Conservation (phyloP, 2,888 invertebrate species). For the Trissolcus brochymenae region DNA sequence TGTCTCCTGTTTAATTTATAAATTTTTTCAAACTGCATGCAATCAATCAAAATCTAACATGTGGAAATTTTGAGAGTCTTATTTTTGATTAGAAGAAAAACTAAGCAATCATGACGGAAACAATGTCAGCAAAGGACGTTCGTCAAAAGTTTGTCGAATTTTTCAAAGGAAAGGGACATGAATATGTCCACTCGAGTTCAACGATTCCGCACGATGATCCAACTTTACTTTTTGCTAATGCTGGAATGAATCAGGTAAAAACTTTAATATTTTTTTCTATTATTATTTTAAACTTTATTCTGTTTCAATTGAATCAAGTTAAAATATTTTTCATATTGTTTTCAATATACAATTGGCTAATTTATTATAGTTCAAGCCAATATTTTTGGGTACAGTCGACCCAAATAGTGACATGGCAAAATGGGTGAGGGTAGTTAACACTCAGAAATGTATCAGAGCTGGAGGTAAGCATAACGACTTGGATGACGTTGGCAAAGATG, state of each 20-base stretch:
- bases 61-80: background rate
- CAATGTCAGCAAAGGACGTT: slow-evolving; percentile 86
- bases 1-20: background rate
- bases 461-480: slow-evolving; percentile 99
- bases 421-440: slow-evolving; percentile 92
- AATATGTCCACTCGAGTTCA: slow-evolving; percentile 97
- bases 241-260: slow-evolving; percentile 97
- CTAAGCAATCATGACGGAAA: slow-evolving; percentile 76
- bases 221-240: slow-evolving; percentile 97
- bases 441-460: slow-evolving; percentile 99
- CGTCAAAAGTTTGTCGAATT: slow-evolving; percentile 92
- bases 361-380: slow-evolving; percentile 89
- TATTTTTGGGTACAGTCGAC: slow-evolving; percentile 96
- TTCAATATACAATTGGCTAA: slow-evolving; percentile 3
- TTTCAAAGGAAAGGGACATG: slow-evolving; percentile 88
- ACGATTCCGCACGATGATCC: slow-evolving; percentile 99
- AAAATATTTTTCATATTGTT: too few relatives aligned
- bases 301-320: too few relatives aligned
- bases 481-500: slow-evolving; percentile 99
- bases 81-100: slow-evolving; percentile 9
- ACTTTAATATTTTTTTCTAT: background rate
- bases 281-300: background rate
- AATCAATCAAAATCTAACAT: background rate
- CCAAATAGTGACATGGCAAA: slow-evolving; percentile 97
- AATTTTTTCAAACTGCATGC: background rate